phyloP scores from a whole-genome alignment of 2,797 vertebrate genomes.

The Nyctibius grandis region DNA sequence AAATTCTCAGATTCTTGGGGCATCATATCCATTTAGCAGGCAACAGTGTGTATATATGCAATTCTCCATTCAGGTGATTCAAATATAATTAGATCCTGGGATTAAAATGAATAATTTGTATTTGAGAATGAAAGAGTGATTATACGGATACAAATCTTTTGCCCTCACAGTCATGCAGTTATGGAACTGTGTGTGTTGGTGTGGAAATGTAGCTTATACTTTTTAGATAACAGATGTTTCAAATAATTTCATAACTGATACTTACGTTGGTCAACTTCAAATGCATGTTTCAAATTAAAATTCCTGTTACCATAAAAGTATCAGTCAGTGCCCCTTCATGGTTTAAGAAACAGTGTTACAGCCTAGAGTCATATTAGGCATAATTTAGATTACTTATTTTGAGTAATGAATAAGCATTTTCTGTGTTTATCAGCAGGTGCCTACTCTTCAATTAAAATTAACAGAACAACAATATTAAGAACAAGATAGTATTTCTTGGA shows the following conservation, averaged over 20 bases:
- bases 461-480: not conserved
- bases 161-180: not conserved
- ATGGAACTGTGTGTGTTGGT: not conserved
- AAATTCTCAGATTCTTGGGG: not conserved
- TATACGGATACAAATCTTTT: not conserved
- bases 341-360: not conserved
- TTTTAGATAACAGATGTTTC: not conserved
- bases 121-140: not conserved
- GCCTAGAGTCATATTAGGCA: not conserved
- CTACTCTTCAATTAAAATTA: not conserved
- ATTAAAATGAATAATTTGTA: not conserved
- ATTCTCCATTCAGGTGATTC: not conserved
- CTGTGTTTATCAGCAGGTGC: not conserved
- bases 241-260: not conserved
- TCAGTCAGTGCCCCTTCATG: not conserved
- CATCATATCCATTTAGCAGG: not conserved
- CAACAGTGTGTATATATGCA: not conserved
- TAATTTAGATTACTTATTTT: not conserved
- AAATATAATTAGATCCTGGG: not conserved
- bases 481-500: not conserved
- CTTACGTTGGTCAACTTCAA: not conserved
- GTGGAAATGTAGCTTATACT: not conserved
- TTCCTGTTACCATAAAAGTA: not conserved
- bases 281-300: not conserved
- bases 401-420: not conserved